Percentiles rank a stretch among this genome's conserved stretches.
These are phyloP conservation scores for Sarcoramphus papa DNA, from an alignment of 2,797 vertebrate genomes.

Conservation along the genomic window DNA sequence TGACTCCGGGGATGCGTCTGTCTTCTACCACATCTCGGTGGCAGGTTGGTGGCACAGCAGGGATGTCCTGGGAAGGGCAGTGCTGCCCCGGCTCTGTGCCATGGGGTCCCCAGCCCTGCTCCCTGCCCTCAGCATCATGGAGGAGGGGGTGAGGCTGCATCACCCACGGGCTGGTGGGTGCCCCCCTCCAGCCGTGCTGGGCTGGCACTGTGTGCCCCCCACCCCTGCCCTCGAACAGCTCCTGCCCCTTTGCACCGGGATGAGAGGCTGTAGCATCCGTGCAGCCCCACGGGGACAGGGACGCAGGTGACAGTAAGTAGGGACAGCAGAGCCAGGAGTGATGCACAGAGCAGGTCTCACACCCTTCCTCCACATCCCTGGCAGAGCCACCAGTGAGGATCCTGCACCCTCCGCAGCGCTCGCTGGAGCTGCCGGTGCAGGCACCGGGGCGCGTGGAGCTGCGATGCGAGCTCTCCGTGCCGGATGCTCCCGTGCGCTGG, in stretches of 20 bases:
- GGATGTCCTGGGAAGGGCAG: background rate
- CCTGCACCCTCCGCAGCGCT: slow-evolving; percentile 83
- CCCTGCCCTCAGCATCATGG: background rate
- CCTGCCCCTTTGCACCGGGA: background rate
- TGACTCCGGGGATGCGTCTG: slow-evolving; percentile 81
- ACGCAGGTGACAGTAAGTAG: background rate
- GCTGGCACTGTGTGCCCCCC: rapidly evolving
- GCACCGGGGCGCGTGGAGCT: slow-evolving; percentile 84
- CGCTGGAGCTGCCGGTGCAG: slow-evolving; percentile 85
- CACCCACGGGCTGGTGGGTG: too few relatives aligned
- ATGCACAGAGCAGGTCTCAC: background rate
- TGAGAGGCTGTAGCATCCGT: background rate
- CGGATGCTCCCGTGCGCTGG: slow-evolving; percentile 88
- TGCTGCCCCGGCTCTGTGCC: background rate
- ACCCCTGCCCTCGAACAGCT: background rate
- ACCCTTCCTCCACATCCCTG: background rate
- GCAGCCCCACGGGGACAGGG: background rate
- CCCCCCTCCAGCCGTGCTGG: background rate
- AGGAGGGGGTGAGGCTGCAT: background rate
- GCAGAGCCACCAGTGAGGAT: slow-evolving; percentile 89
- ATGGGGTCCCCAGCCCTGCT: background rate
- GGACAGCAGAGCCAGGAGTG: background rate
- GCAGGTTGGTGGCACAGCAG: slow-evolving; percentile 78
- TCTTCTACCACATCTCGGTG: slow-evolving; percentile 86
- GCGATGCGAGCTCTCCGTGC: slow-evolving; percentile 84